Conservation (phyloP, 2,888 invertebrate genomes). For the Plebejus melissa region DNA sequence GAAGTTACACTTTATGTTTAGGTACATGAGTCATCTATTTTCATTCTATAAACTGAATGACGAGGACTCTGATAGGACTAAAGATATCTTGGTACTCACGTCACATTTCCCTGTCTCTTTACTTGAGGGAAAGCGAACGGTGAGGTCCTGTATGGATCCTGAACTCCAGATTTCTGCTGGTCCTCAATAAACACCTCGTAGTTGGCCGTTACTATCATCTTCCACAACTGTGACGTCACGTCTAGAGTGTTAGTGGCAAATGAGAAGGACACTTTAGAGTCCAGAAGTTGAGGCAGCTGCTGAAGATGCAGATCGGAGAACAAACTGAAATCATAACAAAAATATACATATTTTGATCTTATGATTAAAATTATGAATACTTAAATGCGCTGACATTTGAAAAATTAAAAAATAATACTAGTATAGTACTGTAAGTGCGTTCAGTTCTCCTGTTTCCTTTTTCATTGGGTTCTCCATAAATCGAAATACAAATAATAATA, state of each 20-base stretch:
- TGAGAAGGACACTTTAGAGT: not conserved
- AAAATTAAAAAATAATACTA: not conserved
- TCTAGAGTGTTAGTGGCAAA: not conserved
- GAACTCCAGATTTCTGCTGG: not conserved
- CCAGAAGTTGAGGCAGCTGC: not conserved
- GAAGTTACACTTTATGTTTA: too few species aligned
- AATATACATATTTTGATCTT: not conserved
- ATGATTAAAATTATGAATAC: too few species aligned
- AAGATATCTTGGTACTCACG: constrained; percentile 47
- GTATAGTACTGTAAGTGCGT: not conserved
- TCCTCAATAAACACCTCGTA: constrained; percentile 52
- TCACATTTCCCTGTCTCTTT: constrained; percentile 44
- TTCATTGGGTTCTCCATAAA: too few species aligned
- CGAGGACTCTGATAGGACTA: too few species aligned
- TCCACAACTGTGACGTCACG: constrained; percentile 38
- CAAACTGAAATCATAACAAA: not conserved
- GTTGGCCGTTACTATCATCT: constrained; percentile 49
- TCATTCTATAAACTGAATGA: too few species aligned
- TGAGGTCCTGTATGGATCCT: constrained; percentile 33
- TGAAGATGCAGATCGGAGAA: not conserved
- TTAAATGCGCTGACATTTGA: not conserved
- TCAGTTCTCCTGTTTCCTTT: too few species aligned
- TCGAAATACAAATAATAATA: too few species aligned
- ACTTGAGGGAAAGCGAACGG: constrained; percentile 58
- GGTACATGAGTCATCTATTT: too few species aligned